phyloP scores from a whole-genome alignment of 2,797 vertebrate species.

The Odontamblyopus rebecca region DNA sequence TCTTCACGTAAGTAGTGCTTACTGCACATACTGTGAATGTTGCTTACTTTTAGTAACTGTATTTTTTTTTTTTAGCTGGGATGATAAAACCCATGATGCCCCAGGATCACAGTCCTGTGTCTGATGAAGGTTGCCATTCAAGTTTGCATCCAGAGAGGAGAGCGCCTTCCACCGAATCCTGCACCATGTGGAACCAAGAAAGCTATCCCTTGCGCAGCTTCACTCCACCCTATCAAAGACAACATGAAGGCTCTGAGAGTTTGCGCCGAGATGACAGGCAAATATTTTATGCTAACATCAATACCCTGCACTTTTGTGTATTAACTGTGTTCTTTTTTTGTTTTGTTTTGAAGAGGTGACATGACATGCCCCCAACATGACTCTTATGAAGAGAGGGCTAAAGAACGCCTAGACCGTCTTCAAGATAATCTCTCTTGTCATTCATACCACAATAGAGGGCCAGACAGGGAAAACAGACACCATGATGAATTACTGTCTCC shows the following conservation, averaged over 20 bases:
- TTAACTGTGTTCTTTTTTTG: neutral
- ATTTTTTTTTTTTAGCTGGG: constrained; percentile 66
- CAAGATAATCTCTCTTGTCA: constrained; percentile 73
- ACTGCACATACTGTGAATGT: neutral
- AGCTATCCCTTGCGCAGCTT: constrained; percentile 88
- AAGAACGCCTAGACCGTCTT: constrained; percentile 76
- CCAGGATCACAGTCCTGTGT: constrained; percentile 85
- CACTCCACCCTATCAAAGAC: constrained; percentile 87
- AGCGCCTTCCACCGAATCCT: constrained; percentile 80
- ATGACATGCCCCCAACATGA: constrained; percentile 82
- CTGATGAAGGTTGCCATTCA: constrained; percentile 86
- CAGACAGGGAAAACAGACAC: constrained; percentile 77
- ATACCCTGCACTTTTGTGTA: neutral
- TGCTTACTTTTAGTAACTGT: neutral
- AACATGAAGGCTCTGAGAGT: constrained; percentile 77
- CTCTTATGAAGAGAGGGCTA: constrained; percentile 85
- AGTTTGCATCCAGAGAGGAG: constrained; percentile 85
- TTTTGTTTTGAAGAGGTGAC: constrained; percentile 76
- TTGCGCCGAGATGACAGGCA: constrained; percentile 83
- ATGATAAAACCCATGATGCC: constrained; percentile 90
- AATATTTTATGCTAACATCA: constrained; percentile 38
- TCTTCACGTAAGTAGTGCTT: constrained; percentile 82
- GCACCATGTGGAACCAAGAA: constrained; percentile 90
- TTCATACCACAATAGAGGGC: constrained; percentile 78
- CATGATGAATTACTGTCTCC: constrained; percentile 78